A percentile compares a stretch with the other conserved stretches of the same genome.
phyloP scores from a whole-genome alignment of 2,797 vertebrate species.

The Allobates femoralis region DNA sequence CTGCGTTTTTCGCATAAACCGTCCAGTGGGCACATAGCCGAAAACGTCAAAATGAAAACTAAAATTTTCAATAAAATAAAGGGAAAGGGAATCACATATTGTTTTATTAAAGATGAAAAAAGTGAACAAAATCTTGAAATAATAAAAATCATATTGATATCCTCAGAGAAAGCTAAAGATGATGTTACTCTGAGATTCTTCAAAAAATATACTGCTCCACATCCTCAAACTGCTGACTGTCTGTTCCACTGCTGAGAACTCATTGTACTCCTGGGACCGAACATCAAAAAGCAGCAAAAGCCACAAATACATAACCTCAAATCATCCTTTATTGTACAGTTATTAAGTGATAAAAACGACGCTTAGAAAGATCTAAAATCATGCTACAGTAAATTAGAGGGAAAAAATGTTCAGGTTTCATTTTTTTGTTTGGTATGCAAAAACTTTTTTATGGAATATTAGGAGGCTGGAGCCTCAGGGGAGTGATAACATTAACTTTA shows the following conservation, averaged over 20 bases:
- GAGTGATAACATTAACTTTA: slow-evolving; percentile 27
- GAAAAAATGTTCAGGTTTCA: slow-evolving; percentile 23
- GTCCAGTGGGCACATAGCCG: no score
- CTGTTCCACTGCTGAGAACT: slow-evolving; percentile 45
- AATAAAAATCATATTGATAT: slow-evolving; percentile 47
- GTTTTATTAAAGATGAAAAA: slow-evolving; percentile 35
- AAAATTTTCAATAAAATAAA: slow-evolving; percentile 21
- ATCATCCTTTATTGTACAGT: slow-evolving; percentile 45
- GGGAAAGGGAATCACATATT: slow-evolving; percentile 13
- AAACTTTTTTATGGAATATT: slow-evolving; percentile 54
- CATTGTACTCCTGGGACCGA: slow-evolving; percentile 45
- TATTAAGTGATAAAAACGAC: slow-evolving; percentile 51
- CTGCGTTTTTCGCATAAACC: no score
- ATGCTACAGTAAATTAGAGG: slow-evolving; percentile 42
- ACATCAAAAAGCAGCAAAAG: slow-evolving; percentile 40
- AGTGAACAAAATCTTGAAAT: slow-evolving; percentile 11
- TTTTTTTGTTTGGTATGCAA: slow-evolving; percentile 64
- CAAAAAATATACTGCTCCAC: slow-evolving; percentile 46
- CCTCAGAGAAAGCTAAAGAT: slow-evolving; percentile 43
- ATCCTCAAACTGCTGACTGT: slow-evolving; percentile 58
- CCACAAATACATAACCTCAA: slow-evolving; percentile 46
- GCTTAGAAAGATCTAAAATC: slow-evolving; percentile 26
- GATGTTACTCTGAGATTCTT: slow-evolving; percentile 53
- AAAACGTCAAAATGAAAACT: slow-evolving; percentile 22
- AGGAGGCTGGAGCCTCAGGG: slow-evolving; percentile 25